Base-by-base conservation (phyloP, 2,888 invertebrate genomes). In the Lomographa bimaculata region DNA sequence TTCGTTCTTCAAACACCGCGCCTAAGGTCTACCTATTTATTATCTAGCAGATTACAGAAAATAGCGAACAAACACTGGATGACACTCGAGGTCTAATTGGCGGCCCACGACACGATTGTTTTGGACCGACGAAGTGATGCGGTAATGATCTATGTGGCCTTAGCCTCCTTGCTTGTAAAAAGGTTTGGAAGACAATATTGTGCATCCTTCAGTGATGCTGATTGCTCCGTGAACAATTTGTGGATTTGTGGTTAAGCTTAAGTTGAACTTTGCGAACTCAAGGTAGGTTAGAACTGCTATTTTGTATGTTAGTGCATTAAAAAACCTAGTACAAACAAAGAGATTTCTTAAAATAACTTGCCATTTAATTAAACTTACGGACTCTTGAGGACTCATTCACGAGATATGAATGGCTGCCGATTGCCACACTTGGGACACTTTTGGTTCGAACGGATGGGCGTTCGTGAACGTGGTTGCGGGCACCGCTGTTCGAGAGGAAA, bases 61-160 rank as follows among this genome's bases (percentile, higher is more conserved):
- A 54, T 24, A 11, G 20, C 40, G 21, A 35, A 41, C 32, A 25
- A 27, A 26, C 34, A 24, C 26, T 27, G 35, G 25, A 30, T 26
- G 35, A 48, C 54, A 55, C 44, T 58, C 24, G 45, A 64, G 66
- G 63, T 69, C 74, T 83, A 81, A 83, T 81, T 77, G 69, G 61
- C 63, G 55, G 62, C 58, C 69, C 81, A 82, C 81, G 79, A 59
- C 49, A 69, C 68, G 67, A 79, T 76, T 83, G 78, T 79, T 79
- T 76, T 70, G 67, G 72, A 63, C 26, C 36, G 42, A 57, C 59
- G 36, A 65, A 57, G 57, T 64, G 62, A 64, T 64, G 70, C 62
- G 54, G 60, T 73, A 77, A 81, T 81, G 69, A 68, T 65, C 51
- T 56, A 14, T 29, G 17, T 47, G 79, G 72, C 83, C 82, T 82